These are phyloP conservation scores for Ganaspis brasiliensis DNA, from an alignment of 2,888 invertebrate species.

Conservation along the genomic window DNA sequence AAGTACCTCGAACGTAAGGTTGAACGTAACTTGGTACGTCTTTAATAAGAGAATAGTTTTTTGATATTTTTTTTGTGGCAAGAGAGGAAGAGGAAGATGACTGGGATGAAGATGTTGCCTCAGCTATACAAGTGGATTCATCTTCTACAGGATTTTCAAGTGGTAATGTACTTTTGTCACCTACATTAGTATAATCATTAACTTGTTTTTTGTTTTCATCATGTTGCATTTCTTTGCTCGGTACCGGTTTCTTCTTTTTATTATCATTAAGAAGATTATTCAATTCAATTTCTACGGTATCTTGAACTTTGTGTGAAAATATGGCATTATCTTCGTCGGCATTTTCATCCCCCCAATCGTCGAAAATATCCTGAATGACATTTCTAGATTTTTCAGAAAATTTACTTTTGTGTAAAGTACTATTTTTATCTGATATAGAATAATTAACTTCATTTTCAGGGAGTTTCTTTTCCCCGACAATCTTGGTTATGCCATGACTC, in stretches of 20 bases:
- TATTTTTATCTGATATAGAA: slow-evolving; percentile 10
- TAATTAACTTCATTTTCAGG: slow-evolving; percentile 11
- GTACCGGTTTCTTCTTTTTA: slow-evolving; percentile 56
- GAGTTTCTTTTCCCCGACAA: not conserved
- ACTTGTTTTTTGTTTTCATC: not conserved
- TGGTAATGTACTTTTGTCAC: not conserved
- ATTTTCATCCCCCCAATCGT: slow-evolving; percentile 78
- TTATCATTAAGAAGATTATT: slow-evolving; percentile 73
- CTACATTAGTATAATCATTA: not conserved
- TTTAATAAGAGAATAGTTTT: not conserved
- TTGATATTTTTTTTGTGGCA: not conserved
- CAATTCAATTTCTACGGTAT: slow-evolving; percentile 74
- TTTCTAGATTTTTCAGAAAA: slow-evolving; percentile 68
- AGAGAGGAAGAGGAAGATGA: not conserved
- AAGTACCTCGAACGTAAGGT: slow-evolving; percentile 30
- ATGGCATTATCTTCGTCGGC: slow-evolving; percentile 64
- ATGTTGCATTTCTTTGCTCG: not conserved
- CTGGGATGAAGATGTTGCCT: not conserved
- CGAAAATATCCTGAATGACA: slow-evolving; percentile 78
- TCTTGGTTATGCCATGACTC: not conserved
- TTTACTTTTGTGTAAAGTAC: slow-evolving; percentile 22
- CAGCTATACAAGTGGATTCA: not conserved
- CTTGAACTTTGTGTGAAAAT: slow-evolving; percentile 62
- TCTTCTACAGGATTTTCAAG: not conserved
- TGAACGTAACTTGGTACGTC: slow-evolving; percentile 2